Conservation (phyloP, 2,888 invertebrate genomes). For the Brachyopa scutellaris region DNA sequence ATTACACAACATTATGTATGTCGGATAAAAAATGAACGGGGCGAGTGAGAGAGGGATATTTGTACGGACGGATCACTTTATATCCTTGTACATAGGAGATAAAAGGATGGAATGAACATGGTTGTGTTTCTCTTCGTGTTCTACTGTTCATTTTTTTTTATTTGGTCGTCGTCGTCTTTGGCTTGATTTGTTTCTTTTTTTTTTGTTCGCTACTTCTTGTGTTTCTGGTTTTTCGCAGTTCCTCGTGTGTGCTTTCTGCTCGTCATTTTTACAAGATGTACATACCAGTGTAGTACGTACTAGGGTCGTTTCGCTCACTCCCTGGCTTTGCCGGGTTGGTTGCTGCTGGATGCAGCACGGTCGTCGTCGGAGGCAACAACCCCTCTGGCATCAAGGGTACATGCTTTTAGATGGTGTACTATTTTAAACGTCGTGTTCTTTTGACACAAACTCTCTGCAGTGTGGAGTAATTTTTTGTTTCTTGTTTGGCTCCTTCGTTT, state of each 20-base stretch:
- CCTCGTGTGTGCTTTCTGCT: slow-evolving; percentile 68
- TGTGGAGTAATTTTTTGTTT: slow-evolving; percentile 48
- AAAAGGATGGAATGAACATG: slow-evolving; percentile 73
- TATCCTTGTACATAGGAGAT: slow-evolving; percentile 73
- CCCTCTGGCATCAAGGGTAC: slow-evolving; percentile 72
- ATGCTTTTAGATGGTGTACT: slow-evolving; percentile 72
- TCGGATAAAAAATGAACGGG: slow-evolving; percentile 50
- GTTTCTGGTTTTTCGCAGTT: slow-evolving; percentile 67
- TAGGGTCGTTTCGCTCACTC: slow-evolving; percentile 72
- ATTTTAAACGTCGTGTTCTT: slow-evolving; percentile 73
- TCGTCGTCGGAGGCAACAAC: slow-evolving; percentile 52
- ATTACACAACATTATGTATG: slow-evolving; percentile 73
- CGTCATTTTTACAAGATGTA: slow-evolving; percentile 72
- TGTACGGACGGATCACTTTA: slow-evolving; percentile 70
- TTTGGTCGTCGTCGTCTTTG: slow-evolving; percentile 44
- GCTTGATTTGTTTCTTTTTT: slow-evolving; percentile 64
- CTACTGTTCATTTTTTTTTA: slow-evolving; percentile 57
- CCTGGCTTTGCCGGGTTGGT: slow-evolving; percentile 50
- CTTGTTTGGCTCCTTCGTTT: slow-evolving; percentile 62
- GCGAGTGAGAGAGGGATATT: slow-evolving; percentile 69
- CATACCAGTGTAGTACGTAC: slow-evolving; percentile 65
- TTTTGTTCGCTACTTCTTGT: slow-evolving; percentile 68
- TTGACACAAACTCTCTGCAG: slow-evolving; percentile 69
- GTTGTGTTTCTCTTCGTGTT: slow-evolving; percentile 70
- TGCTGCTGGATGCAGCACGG: slow-evolving; percentile 39